Evolutionary conservation across 1,140 invertebrate genomes (phyloP).

Genomic region (Drosophila nikananu): DNA sequence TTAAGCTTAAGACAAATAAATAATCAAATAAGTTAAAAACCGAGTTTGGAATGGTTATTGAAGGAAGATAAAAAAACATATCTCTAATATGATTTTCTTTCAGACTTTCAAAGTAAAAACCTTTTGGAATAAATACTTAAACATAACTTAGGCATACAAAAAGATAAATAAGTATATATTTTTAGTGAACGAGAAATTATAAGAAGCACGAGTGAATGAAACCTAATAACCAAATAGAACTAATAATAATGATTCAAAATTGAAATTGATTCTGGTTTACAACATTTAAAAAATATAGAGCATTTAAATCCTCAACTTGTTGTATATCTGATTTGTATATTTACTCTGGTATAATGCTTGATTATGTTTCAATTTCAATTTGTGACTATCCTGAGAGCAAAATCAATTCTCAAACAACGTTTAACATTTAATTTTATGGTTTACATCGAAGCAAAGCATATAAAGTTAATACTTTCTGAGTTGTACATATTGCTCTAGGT

Average conservation of each 20-base stretch:
- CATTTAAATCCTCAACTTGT: constrained; percentile 34
- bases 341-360: constrained; percentile 34
- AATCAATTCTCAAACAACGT: constrained; percentile 44
- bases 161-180: constrained; percentile 1
- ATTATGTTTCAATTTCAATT: constrained; percentile 59
- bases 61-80: constrained; percentile 13
- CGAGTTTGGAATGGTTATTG: constrained; percentile 9
- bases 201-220: constrained; percentile 6
- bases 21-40: constrained; percentile 3
- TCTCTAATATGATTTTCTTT: constrained; percentile 14
- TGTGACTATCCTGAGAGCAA: constrained; percentile 49
- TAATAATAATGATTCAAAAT: constrained; percentile 1
- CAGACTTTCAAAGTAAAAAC: constrained; percentile 29
- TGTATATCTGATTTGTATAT: constrained; percentile 24
- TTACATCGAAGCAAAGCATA: constrained; percentile 67
- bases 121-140: constrained; percentile 29
- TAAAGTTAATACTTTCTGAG: constrained; percentile 64
- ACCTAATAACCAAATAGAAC: constrained; percentile 11
- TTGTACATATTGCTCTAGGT: constrained; percentile 76
- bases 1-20: constrained; percentile 8
- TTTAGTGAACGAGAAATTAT: constrained; percentile 22
- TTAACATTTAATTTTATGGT: constrained; percentile 52
- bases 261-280: constrained; percentile 8
- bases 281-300: constrained; percentile 32
- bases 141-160: constrained; percentile 21